Evolutionary conservation across 2,888 invertebrate species (phyloP), one percentile per base, ranked within the genome.

Genomic region (Andrena camellia): DNA sequence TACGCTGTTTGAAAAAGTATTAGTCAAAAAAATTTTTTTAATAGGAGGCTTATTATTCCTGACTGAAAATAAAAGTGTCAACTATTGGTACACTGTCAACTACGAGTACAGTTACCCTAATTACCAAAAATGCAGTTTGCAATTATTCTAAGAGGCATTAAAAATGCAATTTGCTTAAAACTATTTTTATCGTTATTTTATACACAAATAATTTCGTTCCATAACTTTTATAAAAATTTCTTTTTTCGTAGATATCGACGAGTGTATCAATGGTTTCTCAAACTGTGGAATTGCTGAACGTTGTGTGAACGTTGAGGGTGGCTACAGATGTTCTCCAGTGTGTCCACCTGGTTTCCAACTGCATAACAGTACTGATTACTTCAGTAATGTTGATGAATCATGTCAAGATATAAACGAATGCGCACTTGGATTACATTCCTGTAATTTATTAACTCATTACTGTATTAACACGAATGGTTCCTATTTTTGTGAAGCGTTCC

Each of bases 381-480:
- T n/a, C 6, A 17, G 20, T 10, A 26, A 33, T 3, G 54, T 42
- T 20, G 42, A 74, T 13, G 86, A 84, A 7, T 31, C 31, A 13
- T 91, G 92, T 31, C 78, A 79, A 4, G 98, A 97, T 94, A 96
- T 97, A 88, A 96, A 97, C 92, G 98, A 98, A 93, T 98, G 98
- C 90, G 94, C 94, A 0, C 93, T 95, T 59, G 96, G 96, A 50
- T 94, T 95, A 66, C 95, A 96, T 77, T 94, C 95, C 72, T 96
- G 96, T 69, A 95, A 94, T 0, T 93, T 94, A 5, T 60, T 69
- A 0, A 79, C 80, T 35, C 90, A 92, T 17, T 78, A 80, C 20
- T 92, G 92, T 31, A 70, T 86, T 10, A 92, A 92, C 73, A 92
- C 90, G 6, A 90, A 91, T 6, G 92, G 92, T 31, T 91, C 91